phyloP scores from a whole-genome alignment of 2,797 vertebrate species.

The Microhierax caerulescens region DNA sequence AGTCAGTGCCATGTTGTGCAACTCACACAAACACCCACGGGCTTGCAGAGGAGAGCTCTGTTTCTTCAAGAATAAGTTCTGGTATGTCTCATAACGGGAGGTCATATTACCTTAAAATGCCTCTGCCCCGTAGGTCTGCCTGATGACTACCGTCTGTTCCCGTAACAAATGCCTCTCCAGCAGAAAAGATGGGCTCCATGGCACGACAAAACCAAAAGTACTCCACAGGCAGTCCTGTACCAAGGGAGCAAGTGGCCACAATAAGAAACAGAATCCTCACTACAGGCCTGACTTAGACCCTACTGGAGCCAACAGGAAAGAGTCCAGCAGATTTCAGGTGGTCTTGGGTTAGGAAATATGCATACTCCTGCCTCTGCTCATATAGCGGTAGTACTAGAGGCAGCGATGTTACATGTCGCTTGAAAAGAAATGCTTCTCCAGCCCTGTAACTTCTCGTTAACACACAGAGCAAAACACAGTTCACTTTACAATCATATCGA shows the following conservation, averaged over 20 bases:
- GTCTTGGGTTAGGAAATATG: not conserved
- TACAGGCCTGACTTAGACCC: not conserved
- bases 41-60: not conserved
- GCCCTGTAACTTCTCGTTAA: not conserved
- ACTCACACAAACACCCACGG: not conserved
- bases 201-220: not conserved
- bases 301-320: not conserved
- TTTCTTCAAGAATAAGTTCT: slow-evolving; percentile 45
- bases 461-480: not conserved
- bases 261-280: not conserved
- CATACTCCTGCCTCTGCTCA: not conserved
- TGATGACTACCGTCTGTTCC: slow-evolving; percentile 34
- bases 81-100: slow-evolving; percentile 19
- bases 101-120: slow-evolving; percentile 31
- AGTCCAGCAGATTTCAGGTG: not conserved
- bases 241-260: rapidly evolving
- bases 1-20: not conserved
- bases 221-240: not conserved
- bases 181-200: not conserved
- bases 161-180: not conserved
- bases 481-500: not conserved
- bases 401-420: rapidly evolving
- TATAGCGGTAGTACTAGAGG: no score
- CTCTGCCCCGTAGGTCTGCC: not conserved
- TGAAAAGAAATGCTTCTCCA: not conserved